phyloP scores from a whole-genome alignment of 2,797 vertebrate genomes.

The Cygnus olor region DNA sequence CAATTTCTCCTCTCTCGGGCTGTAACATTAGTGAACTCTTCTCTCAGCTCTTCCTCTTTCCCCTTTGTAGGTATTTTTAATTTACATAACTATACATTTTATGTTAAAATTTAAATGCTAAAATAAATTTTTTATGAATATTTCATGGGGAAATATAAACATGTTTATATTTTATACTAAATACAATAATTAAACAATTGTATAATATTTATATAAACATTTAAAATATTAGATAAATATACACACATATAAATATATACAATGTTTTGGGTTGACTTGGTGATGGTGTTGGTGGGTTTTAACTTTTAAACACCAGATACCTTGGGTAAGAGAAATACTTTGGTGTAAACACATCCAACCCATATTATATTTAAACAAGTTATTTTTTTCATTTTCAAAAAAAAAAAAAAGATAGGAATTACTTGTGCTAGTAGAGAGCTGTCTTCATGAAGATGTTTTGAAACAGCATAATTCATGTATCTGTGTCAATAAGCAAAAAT shows the following conservation, averaged over 20 bases:
- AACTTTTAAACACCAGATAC: background rate
- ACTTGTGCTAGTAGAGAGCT: too few relatives aligned
- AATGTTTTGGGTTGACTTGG: background rate
- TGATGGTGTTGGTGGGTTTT: background rate
- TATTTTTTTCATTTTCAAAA: background rate
- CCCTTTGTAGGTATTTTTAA: background rate
- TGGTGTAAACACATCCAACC: background rate
- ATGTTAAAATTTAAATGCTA: background rate
- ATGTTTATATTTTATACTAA: background rate
- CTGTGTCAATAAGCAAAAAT: background rate
- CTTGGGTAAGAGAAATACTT: background rate
- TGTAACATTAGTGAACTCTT: accelerated
- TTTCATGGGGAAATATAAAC: background rate
- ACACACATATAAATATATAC: accelerated
- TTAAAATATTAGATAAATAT: background rate
- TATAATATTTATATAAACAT: background rate
- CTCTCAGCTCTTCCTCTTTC: background rate
- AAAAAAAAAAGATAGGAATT: background rate
- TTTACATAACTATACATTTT: background rate
- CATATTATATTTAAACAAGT: background rate
- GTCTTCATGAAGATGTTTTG: background rate
- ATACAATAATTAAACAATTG: background rate
- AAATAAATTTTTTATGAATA: background rate
- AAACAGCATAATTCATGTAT: background rate
- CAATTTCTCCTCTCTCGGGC: background rate